Evolutionary conservation across 2,113 vertebrate genomes (phyloP).

Genomic region (Phrynosoma blainvillii): DNA sequence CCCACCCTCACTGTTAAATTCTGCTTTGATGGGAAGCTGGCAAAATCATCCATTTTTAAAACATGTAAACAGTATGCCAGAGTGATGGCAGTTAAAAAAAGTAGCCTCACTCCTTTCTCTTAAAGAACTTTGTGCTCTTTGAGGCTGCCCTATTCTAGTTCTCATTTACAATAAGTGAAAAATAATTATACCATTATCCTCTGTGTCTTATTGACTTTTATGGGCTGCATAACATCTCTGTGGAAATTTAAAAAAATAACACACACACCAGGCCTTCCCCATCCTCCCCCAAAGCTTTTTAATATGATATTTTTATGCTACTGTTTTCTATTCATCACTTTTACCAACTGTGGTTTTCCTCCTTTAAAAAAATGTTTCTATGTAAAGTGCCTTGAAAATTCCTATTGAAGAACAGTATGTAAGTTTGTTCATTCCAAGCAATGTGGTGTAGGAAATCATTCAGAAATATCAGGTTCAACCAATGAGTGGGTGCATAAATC

Average conservation of each 20-base stretch:
- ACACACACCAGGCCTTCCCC: not conserved
- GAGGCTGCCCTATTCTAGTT: not conserved
- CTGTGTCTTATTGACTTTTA: not conserved
- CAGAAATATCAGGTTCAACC: not conserved
- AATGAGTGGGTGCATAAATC: not conserved
- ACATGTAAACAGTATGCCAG: not conserved
- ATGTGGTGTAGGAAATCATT: not conserved
- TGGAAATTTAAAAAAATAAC: not conserved
- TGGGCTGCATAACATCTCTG: not conserved
- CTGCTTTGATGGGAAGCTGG: too few species aligned
- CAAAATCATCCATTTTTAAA: too few species aligned
- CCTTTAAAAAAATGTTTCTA: not conserved
- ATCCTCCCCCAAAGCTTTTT: not conserved
- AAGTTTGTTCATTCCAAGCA: not conserved
- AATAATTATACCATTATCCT: not conserved
- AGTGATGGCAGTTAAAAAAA: not conserved
- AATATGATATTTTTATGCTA: not conserved
- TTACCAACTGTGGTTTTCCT: not conserved
- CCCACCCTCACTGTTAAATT: too few species aligned
- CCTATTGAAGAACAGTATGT: not conserved
- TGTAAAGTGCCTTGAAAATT: not conserved
- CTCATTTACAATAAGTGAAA: not conserved
- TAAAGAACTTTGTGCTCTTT: not conserved
- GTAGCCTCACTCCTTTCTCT: not conserved
- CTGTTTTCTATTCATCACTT: not conserved